A percentile compares a stretch with the other conserved stretches of the same genome.
These are phyloP conservation scores for Phaethon lepturus DNA, from an alignment of 2,113 vertebrate species.

Conservation along the genomic window DNA sequence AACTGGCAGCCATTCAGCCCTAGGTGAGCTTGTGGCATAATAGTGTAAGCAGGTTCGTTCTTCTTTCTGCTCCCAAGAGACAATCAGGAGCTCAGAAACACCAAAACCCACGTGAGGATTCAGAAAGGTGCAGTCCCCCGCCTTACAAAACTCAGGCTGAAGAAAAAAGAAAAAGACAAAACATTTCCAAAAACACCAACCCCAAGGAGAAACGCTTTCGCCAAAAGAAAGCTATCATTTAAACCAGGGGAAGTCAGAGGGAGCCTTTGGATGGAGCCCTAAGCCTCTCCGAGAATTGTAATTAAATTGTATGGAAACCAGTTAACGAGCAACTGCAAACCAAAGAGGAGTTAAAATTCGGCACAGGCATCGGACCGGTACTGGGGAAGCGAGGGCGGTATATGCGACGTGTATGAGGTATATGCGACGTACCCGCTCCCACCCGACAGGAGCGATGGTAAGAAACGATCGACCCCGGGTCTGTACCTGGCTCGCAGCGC, in stretches of 20 bases:
- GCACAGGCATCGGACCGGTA: fast-evolving
- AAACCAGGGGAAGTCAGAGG: not conserved
- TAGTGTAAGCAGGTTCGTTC: conserved; percentile 11
- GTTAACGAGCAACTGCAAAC: not conserved
- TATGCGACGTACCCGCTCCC: fast-evolving
- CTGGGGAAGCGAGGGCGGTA: fast-evolving
- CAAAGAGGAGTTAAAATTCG: fast-evolving
- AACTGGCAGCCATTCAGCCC: conserved; percentile 48
- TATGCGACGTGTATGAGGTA: not conserved
- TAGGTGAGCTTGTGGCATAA: conserved; percentile 38
- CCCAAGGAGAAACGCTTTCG: not conserved
- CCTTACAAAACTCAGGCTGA: not conserved
- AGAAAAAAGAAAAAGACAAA: not conserved
- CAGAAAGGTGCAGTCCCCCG: not conserved
- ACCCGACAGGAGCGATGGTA: fast-evolving
- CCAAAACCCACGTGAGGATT: not conserved
- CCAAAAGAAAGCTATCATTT: not conserved
- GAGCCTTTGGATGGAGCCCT: not conserved
- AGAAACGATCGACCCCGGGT: fast-evolving
- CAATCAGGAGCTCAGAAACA: conserved; percentile 20
- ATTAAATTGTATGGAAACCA: fast-evolving
- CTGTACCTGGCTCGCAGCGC: conserved; percentile 82
- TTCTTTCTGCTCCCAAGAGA: conserved; percentile 5
- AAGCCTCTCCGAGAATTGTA: not conserved
- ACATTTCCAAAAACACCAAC: not conserved